phyloP scores from a whole-genome alignment of 2,888 invertebrate species.

The Desoria tigrina region DNA sequence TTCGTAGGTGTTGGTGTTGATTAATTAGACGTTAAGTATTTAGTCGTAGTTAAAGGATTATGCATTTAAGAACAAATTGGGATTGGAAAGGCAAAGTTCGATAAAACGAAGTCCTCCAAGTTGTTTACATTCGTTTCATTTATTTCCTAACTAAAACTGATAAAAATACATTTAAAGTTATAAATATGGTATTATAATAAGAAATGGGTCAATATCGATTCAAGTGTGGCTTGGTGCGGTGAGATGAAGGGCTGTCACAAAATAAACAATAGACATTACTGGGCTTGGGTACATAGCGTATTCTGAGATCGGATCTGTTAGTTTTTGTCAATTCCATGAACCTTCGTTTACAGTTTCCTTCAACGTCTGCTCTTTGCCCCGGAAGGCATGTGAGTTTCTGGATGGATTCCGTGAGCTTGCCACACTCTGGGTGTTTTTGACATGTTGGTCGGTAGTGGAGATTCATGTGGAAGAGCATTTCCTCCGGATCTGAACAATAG shows the following conservation, averaged over 20 bases:
- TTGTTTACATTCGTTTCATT: no score
- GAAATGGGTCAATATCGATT: not conserved
- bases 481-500: slow-evolving; percentile 27
- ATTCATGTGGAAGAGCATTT: slow-evolving; percentile 40
- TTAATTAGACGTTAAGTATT: no score
- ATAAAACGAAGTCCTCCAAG: no score
- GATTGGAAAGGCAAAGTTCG: no score
- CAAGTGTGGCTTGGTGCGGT: not conserved
- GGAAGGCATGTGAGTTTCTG: slow-evolving; percentile 41
- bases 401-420: not conserved
- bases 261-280: slow-evolving; percentile 40
- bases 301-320: slow-evolving; percentile 18
- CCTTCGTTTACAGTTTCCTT: slow-evolving; percentile 39
- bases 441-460: slow-evolving; percentile 48
- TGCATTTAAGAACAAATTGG: no score
- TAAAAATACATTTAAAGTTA: no score
- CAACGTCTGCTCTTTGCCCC: slow-evolving; percentile 43
- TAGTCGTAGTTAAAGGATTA: no score
- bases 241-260: slow-evolving; percentile 22
- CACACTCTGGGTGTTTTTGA: slow-evolving; percentile 27
- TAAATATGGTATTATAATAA: slow-evolving; percentile 1
- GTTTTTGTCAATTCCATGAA: slow-evolving; percentile 18
- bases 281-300: slow-evolving; percentile 30
- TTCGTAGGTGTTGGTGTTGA: no score
- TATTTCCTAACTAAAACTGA: no score